phyloP scores from a whole-genome alignment of 2,888 invertebrate species.

The Pegoplata infirma region DNA sequence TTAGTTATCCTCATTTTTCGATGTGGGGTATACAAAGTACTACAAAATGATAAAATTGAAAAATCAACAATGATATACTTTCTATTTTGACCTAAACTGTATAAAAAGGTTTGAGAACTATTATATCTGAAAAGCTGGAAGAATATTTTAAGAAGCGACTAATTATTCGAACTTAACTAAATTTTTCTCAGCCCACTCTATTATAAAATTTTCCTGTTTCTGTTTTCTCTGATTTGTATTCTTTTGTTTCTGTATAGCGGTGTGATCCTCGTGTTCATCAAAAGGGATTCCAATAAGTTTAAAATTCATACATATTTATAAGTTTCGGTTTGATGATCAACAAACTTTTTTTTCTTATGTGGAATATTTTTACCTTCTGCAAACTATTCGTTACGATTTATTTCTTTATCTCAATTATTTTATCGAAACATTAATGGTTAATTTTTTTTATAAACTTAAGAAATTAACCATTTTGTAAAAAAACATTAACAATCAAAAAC shows the following conservation, averaged over 20 bases:
- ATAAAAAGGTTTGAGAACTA: too few relatives aligned
- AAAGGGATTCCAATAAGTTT: conserved; percentile 75
- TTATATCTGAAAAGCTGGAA: too few relatives aligned
- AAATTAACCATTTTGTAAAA: neutral
- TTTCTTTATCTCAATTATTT: conserved; percentile 75
- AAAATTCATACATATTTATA: conserved; percentile 76
- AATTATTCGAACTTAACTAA: too few relatives aligned
- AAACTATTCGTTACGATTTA: conserved; percentile 64
- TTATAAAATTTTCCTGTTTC: conserved; percentile 51
- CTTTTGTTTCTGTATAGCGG: conserved; percentile 44
- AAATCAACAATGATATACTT: too few relatives aligned
- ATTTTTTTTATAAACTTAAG: neutral
- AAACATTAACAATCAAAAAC: neutral
- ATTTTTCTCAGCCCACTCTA: too few relatives aligned
- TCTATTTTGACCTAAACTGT: too few relatives aligned
- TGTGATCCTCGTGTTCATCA: conserved; percentile 65
- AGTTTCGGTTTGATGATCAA: conserved; percentile 69
- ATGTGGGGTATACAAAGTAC: too few relatives aligned
- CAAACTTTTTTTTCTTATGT: conserved; percentile 49
- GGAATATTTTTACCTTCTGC: conserved; percentile 37
- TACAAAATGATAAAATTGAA: too few relatives aligned
- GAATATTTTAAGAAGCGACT: too few relatives aligned
- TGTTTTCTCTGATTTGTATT: conserved; percentile 17
- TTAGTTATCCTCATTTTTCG: too few relatives aligned
- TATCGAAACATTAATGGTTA: conserved; percentile 66